A percentile compares a stretch with the other conserved stretches of the same genome.
phyloP scores from a whole-genome alignment of 2,888 invertebrate species.

The Rhyacophila evoluta region DNA sequence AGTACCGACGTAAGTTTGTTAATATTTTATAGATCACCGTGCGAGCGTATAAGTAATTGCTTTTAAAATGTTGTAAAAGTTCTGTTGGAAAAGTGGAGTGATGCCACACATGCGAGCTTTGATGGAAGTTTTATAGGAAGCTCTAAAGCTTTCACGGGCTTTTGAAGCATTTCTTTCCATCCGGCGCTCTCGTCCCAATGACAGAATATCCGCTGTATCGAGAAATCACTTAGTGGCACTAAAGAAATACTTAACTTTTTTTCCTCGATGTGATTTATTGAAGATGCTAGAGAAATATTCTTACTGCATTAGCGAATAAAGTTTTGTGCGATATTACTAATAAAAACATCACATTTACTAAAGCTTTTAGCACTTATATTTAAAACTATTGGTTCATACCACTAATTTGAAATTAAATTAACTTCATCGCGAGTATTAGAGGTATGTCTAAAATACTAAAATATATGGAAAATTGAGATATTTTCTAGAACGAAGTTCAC shows the following conservation, averaged over 20 bases:
- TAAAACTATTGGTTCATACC: too few species aligned
- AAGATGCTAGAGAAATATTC: neutral
- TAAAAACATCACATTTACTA: too few species aligned
- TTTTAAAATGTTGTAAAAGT: slow-evolving; percentile 10
- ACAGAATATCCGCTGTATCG: slow-evolving; percentile 16
- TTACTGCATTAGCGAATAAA: neutral
- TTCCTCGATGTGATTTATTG: neutral
- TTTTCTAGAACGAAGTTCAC: too few species aligned
- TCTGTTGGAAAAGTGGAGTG: slow-evolving; percentile 1
- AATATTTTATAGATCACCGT: slow-evolving; percentile 15
- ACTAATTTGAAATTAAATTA: too few species aligned
- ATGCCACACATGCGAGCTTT: slow-evolving; percentile 21
- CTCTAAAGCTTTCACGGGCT: slow-evolving; percentile 27
- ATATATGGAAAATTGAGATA: too few species aligned
- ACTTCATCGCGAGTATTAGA: too few species aligned
- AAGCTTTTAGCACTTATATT: too few species aligned
- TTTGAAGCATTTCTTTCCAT: slow-evolving; percentile 15
- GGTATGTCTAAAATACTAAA: too few species aligned
- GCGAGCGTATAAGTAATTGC: slow-evolving; percentile 18
- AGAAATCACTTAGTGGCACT: slow-evolving; percentile 26
- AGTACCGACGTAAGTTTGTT: slow-evolving; percentile 5
- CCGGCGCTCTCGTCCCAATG: slow-evolving; percentile 15
- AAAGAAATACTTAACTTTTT: slow-evolving; percentile 17
- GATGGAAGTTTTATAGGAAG: slow-evolving; percentile 26
- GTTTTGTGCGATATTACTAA: too few species aligned